Conservation (phyloP, 2,888 invertebrate genomes). For the Melinopterus prodromus region DNA sequence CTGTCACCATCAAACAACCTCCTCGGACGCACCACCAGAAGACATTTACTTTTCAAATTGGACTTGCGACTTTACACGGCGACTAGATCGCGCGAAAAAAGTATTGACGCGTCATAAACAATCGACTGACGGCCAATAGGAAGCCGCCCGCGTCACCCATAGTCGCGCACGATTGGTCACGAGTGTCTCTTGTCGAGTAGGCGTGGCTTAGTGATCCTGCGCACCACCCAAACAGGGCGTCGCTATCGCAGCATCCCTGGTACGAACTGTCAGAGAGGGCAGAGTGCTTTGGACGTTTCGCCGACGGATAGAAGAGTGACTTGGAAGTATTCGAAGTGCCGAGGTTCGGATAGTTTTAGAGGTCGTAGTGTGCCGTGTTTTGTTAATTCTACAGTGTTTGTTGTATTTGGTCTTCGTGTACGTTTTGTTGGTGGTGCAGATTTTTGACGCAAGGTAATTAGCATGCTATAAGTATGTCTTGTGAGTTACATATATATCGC, state of each 20-base stretch:
- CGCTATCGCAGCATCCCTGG: constrained; percentile 57
- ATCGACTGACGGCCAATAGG: constrained; percentile 39
- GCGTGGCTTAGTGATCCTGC: constrained; percentile 48
- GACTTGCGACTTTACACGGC: background rate
- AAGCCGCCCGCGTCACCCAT: constrained; percentile 42
- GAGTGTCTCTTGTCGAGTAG: constrained; percentile 42
- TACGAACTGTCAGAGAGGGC: constrained; percentile 35
- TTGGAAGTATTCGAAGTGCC: constrained; percentile 41
- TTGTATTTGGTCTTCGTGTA: background rate
- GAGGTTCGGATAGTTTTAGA: background rate
- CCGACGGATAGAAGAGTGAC: constrained; percentile 47
- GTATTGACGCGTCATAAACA: constrained; percentile 43
- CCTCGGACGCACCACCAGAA: constrained; percentile 12
- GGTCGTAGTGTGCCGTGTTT: background rate
- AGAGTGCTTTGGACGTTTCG: constrained; percentile 25
- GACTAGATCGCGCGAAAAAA: constrained; percentile 34
- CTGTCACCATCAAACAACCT: constrained; percentile 15
- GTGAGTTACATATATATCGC: background rate
- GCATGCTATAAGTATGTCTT: background rate
- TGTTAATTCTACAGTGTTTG: background rate
- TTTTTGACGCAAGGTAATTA: background rate
- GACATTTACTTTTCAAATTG: constrained; percentile 12
- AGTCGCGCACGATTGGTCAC: constrained; percentile 51
- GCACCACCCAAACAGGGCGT: constrained; percentile 48
- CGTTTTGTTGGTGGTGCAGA: background rate